Percentiles rank a stretch among this genome's conserved stretches.
Conservation (phyloP, 2,113 vertebrate genomes). For the Gavia stellata region DNA sequence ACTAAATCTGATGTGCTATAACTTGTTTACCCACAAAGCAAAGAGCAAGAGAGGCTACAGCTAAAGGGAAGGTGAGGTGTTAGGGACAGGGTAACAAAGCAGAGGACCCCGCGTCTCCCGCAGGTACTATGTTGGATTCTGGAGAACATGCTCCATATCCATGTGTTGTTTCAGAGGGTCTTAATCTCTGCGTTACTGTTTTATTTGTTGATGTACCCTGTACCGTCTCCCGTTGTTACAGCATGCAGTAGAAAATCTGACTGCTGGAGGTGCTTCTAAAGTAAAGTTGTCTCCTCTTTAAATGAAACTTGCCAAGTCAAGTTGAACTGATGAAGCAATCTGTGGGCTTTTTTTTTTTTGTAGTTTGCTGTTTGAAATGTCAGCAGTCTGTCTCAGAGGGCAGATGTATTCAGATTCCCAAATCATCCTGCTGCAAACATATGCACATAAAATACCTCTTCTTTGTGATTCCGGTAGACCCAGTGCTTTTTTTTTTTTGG, state of each 20-base stretch:
- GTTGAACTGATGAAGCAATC: neutral
- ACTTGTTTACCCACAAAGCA: neutral
- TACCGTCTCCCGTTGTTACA: neutral
- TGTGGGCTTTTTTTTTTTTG: neutral
- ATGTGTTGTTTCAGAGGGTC: neutral
- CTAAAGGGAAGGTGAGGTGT: neutral
- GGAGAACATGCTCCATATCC: neutral
- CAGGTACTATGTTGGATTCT: neutral
- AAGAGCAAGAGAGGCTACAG: neutral
- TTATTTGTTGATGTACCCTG: neutral
- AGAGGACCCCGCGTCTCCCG: neutral
- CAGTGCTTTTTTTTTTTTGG: neutral
- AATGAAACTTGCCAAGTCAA: neutral
- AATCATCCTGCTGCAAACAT: neutral
- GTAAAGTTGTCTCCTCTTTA: neutral
- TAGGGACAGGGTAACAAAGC: neutral
- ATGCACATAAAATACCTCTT: neutral
- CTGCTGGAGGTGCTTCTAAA: neutral
- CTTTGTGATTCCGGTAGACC: neutral
- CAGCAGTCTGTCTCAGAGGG: neutral
- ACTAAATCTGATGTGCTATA: constrained; percentile 8
- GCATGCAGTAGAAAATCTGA: neutral
- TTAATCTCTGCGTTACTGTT: neutral
- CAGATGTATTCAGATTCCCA: neutral
- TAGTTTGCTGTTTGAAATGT: neutral